phyloP scores from a whole-genome alignment of 2,797 vertebrate species.

The Propithecus perrieri region DNA sequence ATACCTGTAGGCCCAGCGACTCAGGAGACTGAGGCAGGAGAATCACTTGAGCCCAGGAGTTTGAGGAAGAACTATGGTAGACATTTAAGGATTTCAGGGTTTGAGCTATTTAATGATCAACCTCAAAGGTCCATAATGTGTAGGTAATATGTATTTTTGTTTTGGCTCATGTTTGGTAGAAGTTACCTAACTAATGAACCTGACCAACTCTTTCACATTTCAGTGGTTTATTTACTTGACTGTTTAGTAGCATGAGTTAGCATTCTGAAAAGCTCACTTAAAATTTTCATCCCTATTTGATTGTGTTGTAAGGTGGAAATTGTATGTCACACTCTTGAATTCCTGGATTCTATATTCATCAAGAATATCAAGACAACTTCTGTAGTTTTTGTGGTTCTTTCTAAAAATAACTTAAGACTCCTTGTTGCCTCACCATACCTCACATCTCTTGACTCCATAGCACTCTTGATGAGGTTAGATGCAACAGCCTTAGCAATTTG shows the following conservation, averaged over 20 bases:
- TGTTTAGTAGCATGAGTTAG: background rate
- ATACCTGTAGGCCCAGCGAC: too few relatives aligned
- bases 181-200: background rate
- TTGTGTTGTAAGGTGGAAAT: background rate
- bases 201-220: background rate
- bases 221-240: background rate
- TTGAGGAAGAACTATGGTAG: background rate
- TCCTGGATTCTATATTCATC: background rate
- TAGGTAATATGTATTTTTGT: background rate
- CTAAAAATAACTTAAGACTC: slow-evolving; percentile 8
- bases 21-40: background rate
- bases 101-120: background rate
- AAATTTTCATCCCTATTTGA: background rate
- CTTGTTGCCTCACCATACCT: background rate
- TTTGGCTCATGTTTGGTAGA: background rate
- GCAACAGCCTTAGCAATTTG: background rate
- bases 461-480: background rate
- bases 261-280: background rate
- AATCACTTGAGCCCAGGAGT: background rate
- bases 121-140: background rate
- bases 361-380: background rate
- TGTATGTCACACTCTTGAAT: background rate
- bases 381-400: background rate
- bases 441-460: background rate
- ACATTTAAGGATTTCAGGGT: background rate